Conservation (phyloP, 2,888 invertebrate genomes). For the Quadriops clusia region DNA sequence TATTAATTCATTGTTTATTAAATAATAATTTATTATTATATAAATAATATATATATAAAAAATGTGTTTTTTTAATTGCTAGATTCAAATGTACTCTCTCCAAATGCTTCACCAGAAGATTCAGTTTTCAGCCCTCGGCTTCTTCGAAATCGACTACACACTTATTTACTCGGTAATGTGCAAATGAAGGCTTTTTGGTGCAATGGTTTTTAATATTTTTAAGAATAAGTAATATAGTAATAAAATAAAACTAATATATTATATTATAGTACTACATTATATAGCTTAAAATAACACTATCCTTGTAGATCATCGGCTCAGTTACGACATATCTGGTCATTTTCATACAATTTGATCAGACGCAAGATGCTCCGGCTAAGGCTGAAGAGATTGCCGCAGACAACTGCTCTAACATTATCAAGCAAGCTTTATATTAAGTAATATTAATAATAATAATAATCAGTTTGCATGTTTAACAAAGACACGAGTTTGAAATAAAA, state of each 20-base stretch:
- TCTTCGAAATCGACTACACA: conserved; percentile 38
- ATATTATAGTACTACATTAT: background rate
- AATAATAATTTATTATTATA: conserved; percentile 1
- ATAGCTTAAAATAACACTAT: conserved; percentile 1
- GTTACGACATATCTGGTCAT: conserved; percentile 38
- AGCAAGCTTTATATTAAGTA: too few relatives aligned
- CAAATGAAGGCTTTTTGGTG: background rate
- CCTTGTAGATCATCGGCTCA: conserved; percentile 34
- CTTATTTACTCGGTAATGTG: conserved; percentile 36
- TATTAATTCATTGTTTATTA: too few relatives aligned
- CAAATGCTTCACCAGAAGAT: conserved; percentile 39
- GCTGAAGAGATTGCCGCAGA: too few relatives aligned
- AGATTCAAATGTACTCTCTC: conserved; percentile 39
- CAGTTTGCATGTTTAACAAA: too few relatives aligned
- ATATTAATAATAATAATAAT: too few relatives aligned
- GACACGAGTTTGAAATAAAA: too few relatives aligned
- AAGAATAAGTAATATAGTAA: too few relatives aligned
- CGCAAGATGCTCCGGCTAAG: conserved; percentile 1
- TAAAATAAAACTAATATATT: background rate
- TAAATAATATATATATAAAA: conserved; percentile 3
- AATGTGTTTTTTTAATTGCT: conserved; percentile 2
- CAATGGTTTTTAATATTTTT: too few relatives aligned
- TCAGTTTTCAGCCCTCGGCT: conserved; percentile 37
- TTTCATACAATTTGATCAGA: conserved; percentile 35
- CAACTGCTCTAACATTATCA: too few relatives aligned